These are phyloP conservation scores for Urocynchramus pylzowi DNA, from an alignment of 2,113 vertebrate genomes.

Conservation along the genomic window DNA sequence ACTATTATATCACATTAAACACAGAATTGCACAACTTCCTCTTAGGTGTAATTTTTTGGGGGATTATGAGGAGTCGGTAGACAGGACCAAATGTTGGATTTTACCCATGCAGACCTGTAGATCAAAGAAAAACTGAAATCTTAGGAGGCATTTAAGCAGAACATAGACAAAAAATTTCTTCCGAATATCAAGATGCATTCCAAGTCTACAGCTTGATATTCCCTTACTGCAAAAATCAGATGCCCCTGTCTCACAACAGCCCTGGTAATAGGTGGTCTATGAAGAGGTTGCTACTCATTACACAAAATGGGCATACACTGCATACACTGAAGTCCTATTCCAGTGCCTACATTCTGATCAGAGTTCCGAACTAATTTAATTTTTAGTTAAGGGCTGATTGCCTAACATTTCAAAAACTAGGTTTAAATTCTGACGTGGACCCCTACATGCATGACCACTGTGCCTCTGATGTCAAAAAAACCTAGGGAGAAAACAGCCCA, in stretches of 20 bases:
- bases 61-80: background rate
- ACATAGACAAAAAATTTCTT: background rate
- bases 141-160: background rate
- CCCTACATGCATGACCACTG: background rate
- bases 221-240: background rate
- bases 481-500: background rate
- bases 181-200: background rate
- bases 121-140: background rate
- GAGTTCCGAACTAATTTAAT: background rate
- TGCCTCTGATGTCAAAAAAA: background rate
- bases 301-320: background rate
- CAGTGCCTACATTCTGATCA: background rate
- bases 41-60: accelerated
- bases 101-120: background rate
- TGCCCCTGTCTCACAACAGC: background rate
- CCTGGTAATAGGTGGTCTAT: background rate
- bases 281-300: background rate
- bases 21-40: background rate
- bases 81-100: background rate
- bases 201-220: background rate
- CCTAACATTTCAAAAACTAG: background rate
- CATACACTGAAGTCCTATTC: background rate
- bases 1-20: background rate
- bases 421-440: background rate
- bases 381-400: background rate